Evolutionary conservation across 2,888 invertebrate species (phyloP), one percentile per base, ranked within the genome.

Genomic region (Schizotus pectinicornis): DNA sequence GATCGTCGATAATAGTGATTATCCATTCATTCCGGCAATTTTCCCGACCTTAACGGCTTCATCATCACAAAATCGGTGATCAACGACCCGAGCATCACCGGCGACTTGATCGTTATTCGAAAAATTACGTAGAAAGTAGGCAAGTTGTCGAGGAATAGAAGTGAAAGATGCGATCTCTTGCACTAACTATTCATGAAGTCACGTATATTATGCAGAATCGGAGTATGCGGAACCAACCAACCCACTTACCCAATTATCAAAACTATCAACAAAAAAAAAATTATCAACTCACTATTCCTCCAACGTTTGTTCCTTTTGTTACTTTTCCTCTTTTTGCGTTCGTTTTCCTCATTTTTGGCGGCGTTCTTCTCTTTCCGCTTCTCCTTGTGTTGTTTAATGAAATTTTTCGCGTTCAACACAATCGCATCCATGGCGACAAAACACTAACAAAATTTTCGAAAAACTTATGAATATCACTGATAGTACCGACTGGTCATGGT

Each of bases 351-450:
- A 41, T 52, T 51, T 54, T 65, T 55, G 36, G 55, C 64, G 36
- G 55, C 64, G 64, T 46, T 61, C 63, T 38, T 62, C 64, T 52
- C 66, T 64, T 42, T 62, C 62, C 49, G 59, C 60, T 53, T 61
- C 54, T 34, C 31, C 48, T 67, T 64, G 13, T 61, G 56, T 12
- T 63, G 61, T 46, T 72, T 75, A 38, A 76, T 65, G 45, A 73
- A 77, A 58, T 70, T 70, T 55, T 77, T 76, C 14, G 74, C 76
- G 66, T 70, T 74, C 22, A 67, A 67, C 38, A 75, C 65, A 47
- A 74, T 65, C 48, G 70, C 70, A 55, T 74, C 74, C 69, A 73
- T 74, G 35, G 11, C 22, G 22, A n/a, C n/a, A n/a, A n/a, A n/a
- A n/a, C 33, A 46, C 54, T 49, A 41, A 42, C 49, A 42, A 37